A percentile compares a stretch with the other conserved stretches of the same genome.
These are phyloP conservation scores for Ardeotis arabs DNA, from an alignment of 2,113 vertebrate genomes.

Conservation along the genomic window DNA sequence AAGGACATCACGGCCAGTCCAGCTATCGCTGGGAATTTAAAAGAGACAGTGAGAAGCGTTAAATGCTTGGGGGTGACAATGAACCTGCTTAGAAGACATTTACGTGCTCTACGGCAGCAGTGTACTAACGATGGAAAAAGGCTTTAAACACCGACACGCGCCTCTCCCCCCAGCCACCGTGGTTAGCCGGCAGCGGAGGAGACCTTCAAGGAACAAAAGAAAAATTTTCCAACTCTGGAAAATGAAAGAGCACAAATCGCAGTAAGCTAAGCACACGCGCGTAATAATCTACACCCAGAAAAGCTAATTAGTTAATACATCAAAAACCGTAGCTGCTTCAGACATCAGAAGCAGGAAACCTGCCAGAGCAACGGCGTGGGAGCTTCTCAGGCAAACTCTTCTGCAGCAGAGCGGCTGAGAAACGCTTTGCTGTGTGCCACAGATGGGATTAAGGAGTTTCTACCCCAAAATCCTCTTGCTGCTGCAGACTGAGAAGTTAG, in stretches of 20 bases:
- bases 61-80: not conserved
- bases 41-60: not conserved
- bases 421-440: not conserved
- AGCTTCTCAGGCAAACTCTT: not conserved
- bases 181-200: not conserved
- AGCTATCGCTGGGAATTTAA: not conserved
- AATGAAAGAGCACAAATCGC: not conserved
- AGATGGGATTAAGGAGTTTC: not conserved
- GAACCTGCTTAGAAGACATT: not conserved
- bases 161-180: not conserved
- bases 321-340: not conserved
- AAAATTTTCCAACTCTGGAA: not conserved
- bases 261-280: accelerated
- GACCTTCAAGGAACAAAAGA: not conserved
- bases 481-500: not conserved
- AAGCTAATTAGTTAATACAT: not conserved
- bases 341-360: not conserved
- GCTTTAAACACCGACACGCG: not conserved
- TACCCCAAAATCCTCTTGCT: not conserved
- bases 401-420: not conserved
- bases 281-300: not conserved
- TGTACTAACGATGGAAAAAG: not conserved
- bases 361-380: not conserved
- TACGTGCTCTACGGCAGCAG: not conserved
- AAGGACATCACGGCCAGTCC: not conserved